Conservation (phyloP, 2,888 invertebrate genomes). For the Lagria hirta region DNA sequence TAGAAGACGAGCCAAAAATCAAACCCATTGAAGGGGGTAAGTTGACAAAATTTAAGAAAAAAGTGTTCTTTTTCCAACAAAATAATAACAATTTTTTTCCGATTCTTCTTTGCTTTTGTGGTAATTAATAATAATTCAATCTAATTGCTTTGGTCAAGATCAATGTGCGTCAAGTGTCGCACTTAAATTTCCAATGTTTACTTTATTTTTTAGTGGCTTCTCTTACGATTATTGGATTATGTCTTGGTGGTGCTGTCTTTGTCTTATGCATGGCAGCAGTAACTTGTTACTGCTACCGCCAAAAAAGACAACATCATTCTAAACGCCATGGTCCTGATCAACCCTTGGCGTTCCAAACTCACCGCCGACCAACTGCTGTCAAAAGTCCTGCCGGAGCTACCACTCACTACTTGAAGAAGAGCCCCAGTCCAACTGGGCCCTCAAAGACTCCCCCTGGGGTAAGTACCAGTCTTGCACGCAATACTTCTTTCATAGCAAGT, state of each 20-base stretch:
- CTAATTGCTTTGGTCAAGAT: too few relatives aligned
- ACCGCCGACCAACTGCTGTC: slow-evolving; percentile 77
- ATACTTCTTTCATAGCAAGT: too few relatives aligned
- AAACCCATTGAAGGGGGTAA: slow-evolving; percentile 59
- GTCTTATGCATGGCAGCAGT: slow-evolving; percentile 62
- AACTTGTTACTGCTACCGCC: slow-evolving; percentile 67
- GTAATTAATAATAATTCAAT: too few relatives aligned
- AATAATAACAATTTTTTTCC: too few relatives aligned
- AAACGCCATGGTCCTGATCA: slow-evolving; percentile 62
- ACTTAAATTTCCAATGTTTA: neutral
- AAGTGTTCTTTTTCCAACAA: too few relatives aligned
- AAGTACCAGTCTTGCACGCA: slow-evolving; percentile 34
- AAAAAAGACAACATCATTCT: slow-evolving; percentile 52
- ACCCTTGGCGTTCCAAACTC: slow-evolving; percentile 68
- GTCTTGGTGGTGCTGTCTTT: slow-evolving; percentile 63
- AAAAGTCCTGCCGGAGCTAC: slow-evolving; percentile 75
- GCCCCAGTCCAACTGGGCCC: slow-evolving; percentile 81
- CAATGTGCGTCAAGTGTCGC: neutral
- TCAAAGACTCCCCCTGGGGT: slow-evolving; percentile 61
- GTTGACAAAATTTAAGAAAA: slow-evolving; percentile 34
- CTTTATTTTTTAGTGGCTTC: slow-evolving; percentile 45
- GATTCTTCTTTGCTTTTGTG: too few relatives aligned
- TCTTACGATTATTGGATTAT: slow-evolving; percentile 62
- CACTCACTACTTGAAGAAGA: slow-evolving; percentile 85
- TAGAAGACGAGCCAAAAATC: slow-evolving; percentile 63